Conservation (phyloP, 2,113 vertebrate species). For the Platichthys stellatus region DNA sequence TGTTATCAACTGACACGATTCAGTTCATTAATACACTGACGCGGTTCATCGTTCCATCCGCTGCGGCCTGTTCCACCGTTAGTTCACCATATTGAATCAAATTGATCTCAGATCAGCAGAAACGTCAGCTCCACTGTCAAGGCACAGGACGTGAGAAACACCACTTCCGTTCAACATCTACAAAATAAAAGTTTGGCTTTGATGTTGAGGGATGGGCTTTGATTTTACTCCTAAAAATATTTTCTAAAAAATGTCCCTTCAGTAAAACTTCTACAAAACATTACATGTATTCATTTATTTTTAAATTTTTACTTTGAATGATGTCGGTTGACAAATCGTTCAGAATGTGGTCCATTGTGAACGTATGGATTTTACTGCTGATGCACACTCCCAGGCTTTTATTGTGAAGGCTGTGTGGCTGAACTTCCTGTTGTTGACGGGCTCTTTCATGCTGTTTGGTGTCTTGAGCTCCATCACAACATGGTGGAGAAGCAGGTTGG, state of each 20-base stretch:
- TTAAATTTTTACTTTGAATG: no score
- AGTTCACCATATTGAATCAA: conserved; percentile 46
- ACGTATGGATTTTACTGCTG: not conserved
- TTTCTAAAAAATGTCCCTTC: no score
- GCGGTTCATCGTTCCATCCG: no score
- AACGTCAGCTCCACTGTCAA: conserved; percentile 1
- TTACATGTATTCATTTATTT: no score
- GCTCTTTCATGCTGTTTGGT: not conserved
- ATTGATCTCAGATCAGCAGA: conserved; percentile 30
- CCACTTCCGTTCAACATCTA: not conserved
- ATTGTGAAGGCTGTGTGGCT: conserved; percentile 31
- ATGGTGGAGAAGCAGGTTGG: conserved; percentile 10
- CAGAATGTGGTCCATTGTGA: no score
- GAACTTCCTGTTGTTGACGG: conserved; percentile 6
- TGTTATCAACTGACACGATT: fast-evolving
- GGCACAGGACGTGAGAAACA: not conserved
- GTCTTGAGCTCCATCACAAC: conserved; percentile 1
- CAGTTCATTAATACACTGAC: not conserved
- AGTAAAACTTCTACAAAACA: no score
- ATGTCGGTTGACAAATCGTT: no score
- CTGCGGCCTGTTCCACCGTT: conserved; percentile 20
- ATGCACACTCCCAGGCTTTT: conserved; percentile 14
- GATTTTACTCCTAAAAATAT: no score
- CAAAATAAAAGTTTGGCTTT: conserved; percentile 43
- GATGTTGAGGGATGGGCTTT: not conserved